These are phyloP conservation scores for Gadus macrocephalus DNA, from an alignment of 2,113 vertebrate genomes.

Conservation along the genomic window DNA sequence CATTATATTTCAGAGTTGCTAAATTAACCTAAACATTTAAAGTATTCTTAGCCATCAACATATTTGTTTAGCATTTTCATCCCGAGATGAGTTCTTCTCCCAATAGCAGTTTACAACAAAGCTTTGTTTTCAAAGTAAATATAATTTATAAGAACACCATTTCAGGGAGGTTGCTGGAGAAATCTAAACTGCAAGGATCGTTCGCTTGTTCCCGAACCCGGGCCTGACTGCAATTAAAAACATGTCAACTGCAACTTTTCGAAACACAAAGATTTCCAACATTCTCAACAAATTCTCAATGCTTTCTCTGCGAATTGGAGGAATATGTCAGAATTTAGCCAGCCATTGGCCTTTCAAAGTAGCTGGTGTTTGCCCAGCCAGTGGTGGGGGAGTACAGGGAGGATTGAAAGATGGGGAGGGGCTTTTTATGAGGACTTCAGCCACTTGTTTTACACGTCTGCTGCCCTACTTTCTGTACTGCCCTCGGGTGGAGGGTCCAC, in stretches of 20 bases:
- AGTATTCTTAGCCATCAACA: not conserved
- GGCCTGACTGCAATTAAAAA: conserved; percentile 32
- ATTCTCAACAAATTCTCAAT: conserved; percentile 23
- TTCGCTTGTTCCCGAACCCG: conserved; percentile 12
- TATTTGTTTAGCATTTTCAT: not conserved
- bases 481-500: not conserved
- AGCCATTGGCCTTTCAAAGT: conserved; percentile 16
- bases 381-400: conserved; percentile 24
- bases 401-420: conserved; percentile 31
- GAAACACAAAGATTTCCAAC: conserved; percentile 1
- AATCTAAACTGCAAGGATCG: not conserved
- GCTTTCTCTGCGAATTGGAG: conserved; percentile 38
- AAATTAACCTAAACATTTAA: not conserved
- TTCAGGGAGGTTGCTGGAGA: not conserved
- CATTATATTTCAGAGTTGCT: not conserved
- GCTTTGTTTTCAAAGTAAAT: not conserved
- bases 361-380: conserved; percentile 2
- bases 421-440: conserved; percentile 36
- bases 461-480: conserved; percentile 60
- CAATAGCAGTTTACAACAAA: too few species aligned
- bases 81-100: too few species aligned
- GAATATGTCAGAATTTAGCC: conserved; percentile 58
- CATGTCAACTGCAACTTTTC: conserved; percentile 23
- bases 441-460: conserved; percentile 52
- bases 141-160: not conserved